Conservation (phyloP, 1,140 invertebrate species). For the Akabosia matsudoensis region DNA sequence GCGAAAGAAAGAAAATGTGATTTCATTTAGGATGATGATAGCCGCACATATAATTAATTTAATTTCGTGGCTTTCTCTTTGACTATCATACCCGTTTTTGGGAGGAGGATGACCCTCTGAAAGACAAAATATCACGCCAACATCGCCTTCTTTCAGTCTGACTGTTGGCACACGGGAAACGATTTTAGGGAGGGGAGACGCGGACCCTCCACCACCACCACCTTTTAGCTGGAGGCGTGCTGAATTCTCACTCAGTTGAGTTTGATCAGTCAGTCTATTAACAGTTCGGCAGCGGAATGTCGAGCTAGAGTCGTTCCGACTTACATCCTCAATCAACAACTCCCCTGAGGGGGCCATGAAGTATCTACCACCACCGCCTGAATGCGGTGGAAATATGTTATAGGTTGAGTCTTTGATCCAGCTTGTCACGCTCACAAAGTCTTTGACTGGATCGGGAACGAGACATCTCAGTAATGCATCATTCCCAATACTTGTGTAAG, state of each 20-base stretch:
- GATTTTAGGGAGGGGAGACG: no score
- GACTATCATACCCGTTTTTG: constrained; percentile 64
- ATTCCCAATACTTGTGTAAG: constrained; percentile 66
- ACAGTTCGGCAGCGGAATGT: constrained; percentile 74
- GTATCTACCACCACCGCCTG: constrained; percentile 74
- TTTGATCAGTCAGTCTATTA: constrained; percentile 69
- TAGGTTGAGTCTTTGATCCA: constrained; percentile 75
- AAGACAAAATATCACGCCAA: constrained; percentile 67
- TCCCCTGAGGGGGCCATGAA: constrained; percentile 75
- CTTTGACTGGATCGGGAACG: constrained; percentile 74
- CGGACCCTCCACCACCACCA: no score
- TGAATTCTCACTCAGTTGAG: constrained; percentile 56
- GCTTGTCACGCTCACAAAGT: constrained; percentile 75
- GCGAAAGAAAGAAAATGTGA: no score
- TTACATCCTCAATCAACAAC: constrained; percentile 70
- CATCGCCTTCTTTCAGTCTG: constrained; percentile 60
- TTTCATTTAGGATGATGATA: no score
- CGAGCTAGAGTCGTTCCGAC: constrained; percentile 69
- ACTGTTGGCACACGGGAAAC: no score
- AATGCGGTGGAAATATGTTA: constrained; percentile 67
- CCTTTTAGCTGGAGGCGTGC: constrained; percentile 51
- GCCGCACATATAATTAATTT: no score
- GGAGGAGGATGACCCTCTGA: constrained; percentile 70
- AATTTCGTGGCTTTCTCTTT: neutral
- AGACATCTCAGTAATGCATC: constrained; percentile 76